These are phyloP conservation scores for Anguilla japonica DNA, from an alignment of 2,113 vertebrate genomes.

Conservation along the genomic window DNA sequence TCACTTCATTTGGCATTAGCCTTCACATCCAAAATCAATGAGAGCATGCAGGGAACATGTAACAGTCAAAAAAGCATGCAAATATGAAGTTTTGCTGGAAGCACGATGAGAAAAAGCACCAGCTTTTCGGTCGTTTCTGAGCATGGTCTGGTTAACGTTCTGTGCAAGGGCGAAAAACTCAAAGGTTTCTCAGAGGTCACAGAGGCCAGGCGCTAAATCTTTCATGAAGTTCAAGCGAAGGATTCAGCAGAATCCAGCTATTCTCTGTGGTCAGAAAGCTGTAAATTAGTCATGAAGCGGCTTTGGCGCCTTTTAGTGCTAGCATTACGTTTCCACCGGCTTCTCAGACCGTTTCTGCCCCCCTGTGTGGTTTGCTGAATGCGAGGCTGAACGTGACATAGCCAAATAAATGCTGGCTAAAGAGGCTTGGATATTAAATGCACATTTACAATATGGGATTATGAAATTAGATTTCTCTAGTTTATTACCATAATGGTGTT, in stretches of 20 bases:
- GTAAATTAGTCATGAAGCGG: conserved; percentile 14
- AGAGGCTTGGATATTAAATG: not conserved
- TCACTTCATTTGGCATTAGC: no score
- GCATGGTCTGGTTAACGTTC: not conserved
- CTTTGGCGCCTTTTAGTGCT: not conserved
- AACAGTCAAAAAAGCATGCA: no score
- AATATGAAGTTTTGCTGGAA: no score
- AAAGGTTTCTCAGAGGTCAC: not conserved
- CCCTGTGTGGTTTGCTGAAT: not conserved
- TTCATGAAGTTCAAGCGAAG: conserved; percentile 1
- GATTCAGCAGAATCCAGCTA: not conserved
- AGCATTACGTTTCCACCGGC: not conserved
- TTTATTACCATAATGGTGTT: not conserved
- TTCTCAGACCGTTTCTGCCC: not conserved
- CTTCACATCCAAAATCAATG: no score
- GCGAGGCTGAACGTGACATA: not conserved
- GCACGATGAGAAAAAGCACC: no score
- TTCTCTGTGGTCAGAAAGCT: conserved; percentile 2
- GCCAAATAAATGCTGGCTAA: not conserved
- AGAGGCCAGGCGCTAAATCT: not conserved
- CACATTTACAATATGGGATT: not conserved
- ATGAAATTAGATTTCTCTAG: conserved; percentile 3
- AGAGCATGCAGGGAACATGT: no score
- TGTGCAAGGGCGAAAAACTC: no score
- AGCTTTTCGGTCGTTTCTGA: not conserved